Evolutionary conservation across 1,140 invertebrate species (phyloP).

Genomic region (Schlechtendalia chinensis): DNA sequence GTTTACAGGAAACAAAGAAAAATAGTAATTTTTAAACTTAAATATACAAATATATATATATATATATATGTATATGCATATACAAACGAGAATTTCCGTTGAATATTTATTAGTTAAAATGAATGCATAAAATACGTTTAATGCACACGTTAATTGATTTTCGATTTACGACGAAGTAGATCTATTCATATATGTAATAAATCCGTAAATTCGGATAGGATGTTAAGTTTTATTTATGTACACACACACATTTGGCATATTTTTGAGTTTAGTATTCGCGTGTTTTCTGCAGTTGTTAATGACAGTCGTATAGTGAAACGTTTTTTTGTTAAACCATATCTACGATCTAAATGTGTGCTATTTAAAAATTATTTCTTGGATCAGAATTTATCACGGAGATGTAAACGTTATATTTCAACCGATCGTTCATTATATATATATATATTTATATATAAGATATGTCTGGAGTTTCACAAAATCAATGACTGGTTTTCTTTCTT

Average conservation of each 20-base stretch:
- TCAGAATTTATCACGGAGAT: background rate
- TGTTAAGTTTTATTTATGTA: background rate
- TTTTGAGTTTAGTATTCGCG: background rate
- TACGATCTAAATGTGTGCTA: background rate
- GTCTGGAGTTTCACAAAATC: too few relatives aligned
- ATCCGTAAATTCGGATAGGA: background rate
- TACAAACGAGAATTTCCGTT: too few relatives aligned
- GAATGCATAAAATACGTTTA: background rate
- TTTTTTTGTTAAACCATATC: background rate
- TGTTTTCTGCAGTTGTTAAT: background rate
- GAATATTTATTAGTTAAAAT: background rate
- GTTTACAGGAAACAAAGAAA: background rate
- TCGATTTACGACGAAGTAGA: background rate
- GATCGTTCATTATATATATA: too few relatives aligned
- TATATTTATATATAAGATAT: background rate
- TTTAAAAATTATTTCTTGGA: background rate
- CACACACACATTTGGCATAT: constrained; percentile 20
- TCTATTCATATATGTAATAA: too few relatives aligned
- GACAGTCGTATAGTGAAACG: background rate
- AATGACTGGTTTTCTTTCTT: too few relatives aligned
- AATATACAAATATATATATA: too few relatives aligned
- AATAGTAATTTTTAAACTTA: background rate
- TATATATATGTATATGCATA: too few relatives aligned
- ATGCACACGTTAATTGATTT: background rate
- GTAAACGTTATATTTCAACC: background rate